These are phyloP conservation scores for Ecdyonurus torrentis DNA, from an alignment of 2,888 invertebrate genomes.

Conservation along the genomic window DNA sequence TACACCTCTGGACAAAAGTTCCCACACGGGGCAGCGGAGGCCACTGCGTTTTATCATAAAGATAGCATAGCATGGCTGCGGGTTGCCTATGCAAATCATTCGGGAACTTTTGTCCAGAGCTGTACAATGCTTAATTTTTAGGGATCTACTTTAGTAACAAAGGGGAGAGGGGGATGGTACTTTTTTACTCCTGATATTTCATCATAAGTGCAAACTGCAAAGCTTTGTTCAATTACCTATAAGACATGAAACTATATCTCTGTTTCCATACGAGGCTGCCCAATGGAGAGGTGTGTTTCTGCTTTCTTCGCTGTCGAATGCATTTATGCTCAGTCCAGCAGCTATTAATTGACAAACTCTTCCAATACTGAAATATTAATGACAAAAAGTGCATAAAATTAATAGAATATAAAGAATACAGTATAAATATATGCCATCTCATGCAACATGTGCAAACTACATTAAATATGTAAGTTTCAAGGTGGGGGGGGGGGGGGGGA, in stretches of 20 bases:
- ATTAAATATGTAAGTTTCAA: conserved; percentile 1
- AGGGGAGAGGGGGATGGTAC: no score
- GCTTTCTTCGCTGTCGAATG: conserved; percentile 38
- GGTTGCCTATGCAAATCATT: no score
- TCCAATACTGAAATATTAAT: conserved; percentile 27
- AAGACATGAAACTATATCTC: conserved; percentile 35
- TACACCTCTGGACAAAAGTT: no score
- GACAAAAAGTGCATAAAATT: conserved; percentile 8
- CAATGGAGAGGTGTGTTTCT: conserved; percentile 44
- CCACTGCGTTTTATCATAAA: no score
- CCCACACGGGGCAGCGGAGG: no score
- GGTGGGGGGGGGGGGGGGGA: conserved; percentile 6
- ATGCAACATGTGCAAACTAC: conserved; percentile 1
- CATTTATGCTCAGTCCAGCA: conserved; percentile 38
- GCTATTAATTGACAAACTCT: conserved; percentile 37
- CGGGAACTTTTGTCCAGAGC: no score
- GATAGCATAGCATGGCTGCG: no score
- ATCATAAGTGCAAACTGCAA: no score
- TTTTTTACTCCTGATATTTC: no score
- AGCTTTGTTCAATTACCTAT: no score
- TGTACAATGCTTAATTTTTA: no score
- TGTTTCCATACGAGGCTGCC: conserved; percentile 43
- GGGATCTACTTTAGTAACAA: no score
- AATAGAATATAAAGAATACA: conserved; percentile 4
- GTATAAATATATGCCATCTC: background rate